Base-by-base conservation (phyloP, 2,888 invertebrate genomes). In the Campoplex nolae region DNA sequence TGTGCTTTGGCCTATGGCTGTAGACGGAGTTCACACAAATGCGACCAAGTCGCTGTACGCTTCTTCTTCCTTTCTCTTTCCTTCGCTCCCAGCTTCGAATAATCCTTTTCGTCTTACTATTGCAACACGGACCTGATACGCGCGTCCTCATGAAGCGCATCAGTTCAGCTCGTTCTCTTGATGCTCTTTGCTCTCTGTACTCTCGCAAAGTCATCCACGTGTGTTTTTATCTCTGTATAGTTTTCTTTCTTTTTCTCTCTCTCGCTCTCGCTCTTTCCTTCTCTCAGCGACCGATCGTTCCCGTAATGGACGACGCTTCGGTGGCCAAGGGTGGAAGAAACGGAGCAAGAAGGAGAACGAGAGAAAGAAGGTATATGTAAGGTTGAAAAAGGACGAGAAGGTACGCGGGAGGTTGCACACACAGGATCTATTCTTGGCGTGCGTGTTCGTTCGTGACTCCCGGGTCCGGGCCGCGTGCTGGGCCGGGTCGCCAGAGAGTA, bases 391-490 rank as follows among this genome's bases (percentile, higher is more conserved):
- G n/a, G 83, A 81, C 42, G 45, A 71, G 45, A 67, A 56, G 71
- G 82, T 65, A 82, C 91, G 90, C 90, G 90, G 89, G 83, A 83
- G 86, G 84, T 48, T 71, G 77, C 84, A 82, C 84, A 82, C 84
- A 83, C 87, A 89, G 91, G 89, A 92, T 92, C 92, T 91, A 92
- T 91, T 89, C 90, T 88, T 88, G 88, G 83, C 91, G 90, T 92
- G 92, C 92, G 92, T 92, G 92, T 91, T 92, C 90, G 92, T 92
- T 92, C 92, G 92, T 92, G 92, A 92, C 92, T 92, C 87, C 85
- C 58, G 89, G 91, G 87, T 89, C 89, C 89, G 88, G 84, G 85
- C 90, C 80, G 86, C 88, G 88, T 87, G 80, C 84, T 79, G 81
- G 85, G 83, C 81, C 84, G 56, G 84, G 86, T 86, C 83, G 85